Conservation (phyloP, 1,140 invertebrate species). For the Tribolium castaneum region DNA sequence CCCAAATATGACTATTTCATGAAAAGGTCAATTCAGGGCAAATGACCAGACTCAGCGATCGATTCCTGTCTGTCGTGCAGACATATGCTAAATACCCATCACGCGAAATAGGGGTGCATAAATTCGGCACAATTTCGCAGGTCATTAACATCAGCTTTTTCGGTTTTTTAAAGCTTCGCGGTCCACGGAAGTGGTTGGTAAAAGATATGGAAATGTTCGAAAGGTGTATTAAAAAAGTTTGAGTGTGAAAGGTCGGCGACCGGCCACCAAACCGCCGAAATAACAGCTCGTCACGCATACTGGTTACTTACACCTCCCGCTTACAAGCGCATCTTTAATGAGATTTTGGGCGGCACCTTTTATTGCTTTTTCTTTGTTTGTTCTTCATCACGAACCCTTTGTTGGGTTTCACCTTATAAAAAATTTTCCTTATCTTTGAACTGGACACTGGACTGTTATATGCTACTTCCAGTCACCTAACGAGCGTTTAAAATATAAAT, state of each 20-base stretch:
- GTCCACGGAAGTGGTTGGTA: background rate
- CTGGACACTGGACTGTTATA: background rate
- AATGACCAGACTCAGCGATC: conserved; percentile 39
- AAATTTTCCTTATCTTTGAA: background rate
- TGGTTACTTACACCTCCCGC: conserved; percentile 47
- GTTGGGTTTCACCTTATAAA: background rate
- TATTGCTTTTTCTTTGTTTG: conserved; percentile 45
- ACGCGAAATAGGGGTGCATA: background rate
- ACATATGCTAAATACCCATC: conserved; percentile 25
- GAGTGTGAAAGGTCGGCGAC: conserved; percentile 51
- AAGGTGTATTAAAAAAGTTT: conserved; percentile 28
- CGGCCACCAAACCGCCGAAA: conserved; percentile 57
- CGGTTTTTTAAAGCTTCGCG: background rate
- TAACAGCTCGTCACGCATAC: conserved; percentile 50
- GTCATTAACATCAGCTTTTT: background rate
- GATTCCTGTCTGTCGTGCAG: conserved; percentile 36
- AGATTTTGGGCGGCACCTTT: conserved; percentile 41
- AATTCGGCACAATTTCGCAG: conserved; percentile 6
- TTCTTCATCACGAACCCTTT: conserved; percentile 28
- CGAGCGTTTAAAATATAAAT: conserved; percentile 4
- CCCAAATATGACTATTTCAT: conserved; percentile 48
- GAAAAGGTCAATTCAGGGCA: conserved; percentile 42
- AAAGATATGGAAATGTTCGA: conserved; percentile 12
- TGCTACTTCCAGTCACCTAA: background rate
- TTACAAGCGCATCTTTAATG: conserved; percentile 47